Percentiles rank a stretch among this genome's conserved stretches.
phyloP scores from a whole-genome alignment of 2,888 invertebrate genomes.

The Perizoma flavofasciatum region DNA sequence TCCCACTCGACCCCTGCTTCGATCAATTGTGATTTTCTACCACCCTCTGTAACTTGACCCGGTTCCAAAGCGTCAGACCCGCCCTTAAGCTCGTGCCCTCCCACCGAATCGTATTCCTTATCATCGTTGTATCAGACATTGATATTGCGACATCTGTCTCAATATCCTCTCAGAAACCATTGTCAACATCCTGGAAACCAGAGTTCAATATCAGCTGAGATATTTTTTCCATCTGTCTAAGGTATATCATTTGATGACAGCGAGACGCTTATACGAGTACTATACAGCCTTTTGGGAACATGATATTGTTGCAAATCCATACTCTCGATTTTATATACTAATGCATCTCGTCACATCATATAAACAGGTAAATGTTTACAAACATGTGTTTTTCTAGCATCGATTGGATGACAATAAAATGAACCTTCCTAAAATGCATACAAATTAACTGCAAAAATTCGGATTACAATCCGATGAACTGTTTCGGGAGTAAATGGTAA shows the following conservation, averaged over 20 bases:
- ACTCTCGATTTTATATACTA: too few species aligned
- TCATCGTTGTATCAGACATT: slow-evolving; percentile 49
- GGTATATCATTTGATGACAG: neutral
- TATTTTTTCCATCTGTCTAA: slow-evolving; percentile 2
- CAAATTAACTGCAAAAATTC: too few species aligned
- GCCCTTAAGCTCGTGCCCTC: slow-evolving; percentile 78
- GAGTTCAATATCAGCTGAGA: slow-evolving; percentile 20
- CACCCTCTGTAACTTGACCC: slow-evolving; percentile 80
- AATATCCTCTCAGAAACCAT: slow-evolving; percentile 43
- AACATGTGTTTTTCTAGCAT: too few species aligned
- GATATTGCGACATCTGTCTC: slow-evolving; percentile 68
- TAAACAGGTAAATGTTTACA: too few species aligned
- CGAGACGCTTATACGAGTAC: neutral
- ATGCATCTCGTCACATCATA: too few species aligned
- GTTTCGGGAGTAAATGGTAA: too few species aligned
- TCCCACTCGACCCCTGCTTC: slow-evolving; percentile 57
- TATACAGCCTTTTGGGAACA: neutral
- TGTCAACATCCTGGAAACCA: slow-evolving; percentile 56
- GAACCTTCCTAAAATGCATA: too few species aligned
- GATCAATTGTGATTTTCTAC: slow-evolving; percentile 58
- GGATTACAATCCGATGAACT: too few species aligned
- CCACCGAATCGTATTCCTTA: slow-evolving; percentile 61
- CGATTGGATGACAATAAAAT: too few species aligned
- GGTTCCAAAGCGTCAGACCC: slow-evolving; percentile 51
- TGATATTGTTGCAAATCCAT: neutral